Percentiles rank a stretch among this genome's conserved stretches.
These are phyloP conservation scores for Cryptocheilus praepositus DNA, from an alignment of 2,888 invertebrate species.

Conservation along the genomic window DNA sequence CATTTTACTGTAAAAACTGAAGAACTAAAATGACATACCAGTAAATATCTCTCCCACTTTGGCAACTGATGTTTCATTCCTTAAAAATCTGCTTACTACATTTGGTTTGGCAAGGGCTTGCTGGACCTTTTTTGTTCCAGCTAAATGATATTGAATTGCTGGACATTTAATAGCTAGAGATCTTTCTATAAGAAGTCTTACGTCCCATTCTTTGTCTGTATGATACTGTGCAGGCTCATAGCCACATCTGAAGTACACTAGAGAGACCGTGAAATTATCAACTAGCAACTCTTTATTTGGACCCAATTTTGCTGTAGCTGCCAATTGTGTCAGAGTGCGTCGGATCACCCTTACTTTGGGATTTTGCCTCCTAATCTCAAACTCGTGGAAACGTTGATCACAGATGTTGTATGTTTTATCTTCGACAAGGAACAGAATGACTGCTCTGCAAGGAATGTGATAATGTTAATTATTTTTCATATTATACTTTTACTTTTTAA, in stretches of 20 bases:
- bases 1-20: neutral
- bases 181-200: slow-evolving; percentile 88
- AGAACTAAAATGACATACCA: slow-evolving; percentile 31
- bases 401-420: slow-evolving; percentile 93
- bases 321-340: slow-evolving; percentile 84
- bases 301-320: slow-evolving; percentile 78
- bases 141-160: slow-evolving; percentile 92
- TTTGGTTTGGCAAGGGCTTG: slow-evolving; percentile 89
- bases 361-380: slow-evolving; percentile 85
- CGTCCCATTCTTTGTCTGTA: slow-evolving; percentile 88
- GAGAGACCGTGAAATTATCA: slow-evolving; percentile 84
- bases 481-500: neutral
- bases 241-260: slow-evolving; percentile 93
- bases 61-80: slow-evolving; percentile 79
- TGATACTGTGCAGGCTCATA: slow-evolving; percentile 93
- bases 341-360: slow-evolving; percentile 85
- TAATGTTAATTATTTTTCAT: slow-evolving; percentile 1
- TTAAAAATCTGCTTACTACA: slow-evolving; percentile 84
- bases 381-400: slow-evolving; percentile 96
- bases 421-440: slow-evolving; percentile 91
- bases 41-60: slow-evolving; percentile 89
- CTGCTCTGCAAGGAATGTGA: slow-evolving; percentile 75
- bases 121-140: slow-evolving; percentile 96
- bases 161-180: slow-evolving; percentile 95
- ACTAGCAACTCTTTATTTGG: slow-evolving; percentile 81